Evolutionary conservation across 2,113 vertebrate species (phyloP).

Genomic region (Microtus pennsylvanicus): DNA sequence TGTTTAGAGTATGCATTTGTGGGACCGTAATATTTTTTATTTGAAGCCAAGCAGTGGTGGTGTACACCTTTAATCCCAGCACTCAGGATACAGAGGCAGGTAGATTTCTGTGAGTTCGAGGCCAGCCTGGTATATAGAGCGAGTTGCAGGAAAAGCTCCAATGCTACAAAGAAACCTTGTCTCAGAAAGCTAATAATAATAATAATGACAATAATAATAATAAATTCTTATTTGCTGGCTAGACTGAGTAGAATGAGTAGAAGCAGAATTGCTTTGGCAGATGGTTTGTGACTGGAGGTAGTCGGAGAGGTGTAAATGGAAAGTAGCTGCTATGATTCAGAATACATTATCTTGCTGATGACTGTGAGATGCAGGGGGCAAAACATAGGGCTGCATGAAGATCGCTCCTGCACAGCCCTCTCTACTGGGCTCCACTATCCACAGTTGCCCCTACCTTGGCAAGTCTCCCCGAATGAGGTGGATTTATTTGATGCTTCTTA

Average conservation of each 20-base stretch:
- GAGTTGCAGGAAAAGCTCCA: no score
- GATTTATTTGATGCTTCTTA: not conserved
- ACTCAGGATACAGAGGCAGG: no score
- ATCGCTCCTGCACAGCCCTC: not conserved
- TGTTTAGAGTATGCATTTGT: not conserved
- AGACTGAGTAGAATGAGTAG: not conserved
- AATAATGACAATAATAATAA: no score
- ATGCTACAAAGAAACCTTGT: no score
- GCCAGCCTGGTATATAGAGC: no score
- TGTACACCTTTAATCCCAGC: no score
- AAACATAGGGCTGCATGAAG: not conserved
- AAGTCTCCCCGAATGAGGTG: not conserved
- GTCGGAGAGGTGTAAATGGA: not conserved
- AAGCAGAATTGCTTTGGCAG: not conserved
- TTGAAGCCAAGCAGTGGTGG: not conserved
- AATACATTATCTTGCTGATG: rapidly evolving
- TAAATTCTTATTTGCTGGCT: not conserved
- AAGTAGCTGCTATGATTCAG: not conserved
- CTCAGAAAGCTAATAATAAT: no score
- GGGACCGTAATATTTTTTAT: not conserved
- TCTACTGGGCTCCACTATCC: not conserved
- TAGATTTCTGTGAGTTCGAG: no score
- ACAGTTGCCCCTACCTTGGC: not conserved
- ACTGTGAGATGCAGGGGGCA: not conserved
- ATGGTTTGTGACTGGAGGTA: not conserved